Evolutionary conservation across 1,140 invertebrate genomes (phyloP), one percentile per base, ranked within the genome.

Genomic region (Nilaparvata lugens): DNA sequence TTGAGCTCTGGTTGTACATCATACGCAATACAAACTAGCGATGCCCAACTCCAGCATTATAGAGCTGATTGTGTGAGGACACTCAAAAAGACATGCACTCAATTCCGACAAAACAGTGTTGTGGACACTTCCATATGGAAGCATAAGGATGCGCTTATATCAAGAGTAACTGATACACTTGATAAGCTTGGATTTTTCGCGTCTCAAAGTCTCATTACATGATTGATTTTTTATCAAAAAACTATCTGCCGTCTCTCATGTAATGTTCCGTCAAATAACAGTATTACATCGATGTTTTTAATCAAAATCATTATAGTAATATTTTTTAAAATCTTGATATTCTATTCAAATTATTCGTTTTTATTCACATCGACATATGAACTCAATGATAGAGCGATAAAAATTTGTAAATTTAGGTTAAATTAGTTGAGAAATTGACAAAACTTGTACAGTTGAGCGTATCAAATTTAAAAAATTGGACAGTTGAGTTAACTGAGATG

Each of bases 1-100:
- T 74, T 95, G 0, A 89, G 89, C 19, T 84, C 87, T 2, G 83
- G 83, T 1, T 96, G 93, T 72, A 90, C 89, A 16, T 91, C 89
- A 21, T 95, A 90, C 74, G 81, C 89, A 9, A 85, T 96, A 60
- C 52, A 61, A 13, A 89, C 86, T 1, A 76, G 80, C 51, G 85
- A 91, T 64, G 94, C 93, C 6, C 89, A 96, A 64, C 75, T 97
- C 65, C 91, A 96, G 71, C 94, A 97, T 72, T 97, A 96, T 74
- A 81, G 93, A 25, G 89, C 89, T 11, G 90, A 94, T 69, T 97
- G 94, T 74, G 91, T 95, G 11, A 90, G 86, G 60, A 91, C 90
- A 13, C 73, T 95, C 63, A 91, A 90, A 74, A 93, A 94, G 73
- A 78, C 81, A 25, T 96, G 93, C 75, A 81, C 84, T 16, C 86